Base-by-base conservation (phyloP, 1,140 invertebrate species). In the Lepidostoma basale region DNA sequence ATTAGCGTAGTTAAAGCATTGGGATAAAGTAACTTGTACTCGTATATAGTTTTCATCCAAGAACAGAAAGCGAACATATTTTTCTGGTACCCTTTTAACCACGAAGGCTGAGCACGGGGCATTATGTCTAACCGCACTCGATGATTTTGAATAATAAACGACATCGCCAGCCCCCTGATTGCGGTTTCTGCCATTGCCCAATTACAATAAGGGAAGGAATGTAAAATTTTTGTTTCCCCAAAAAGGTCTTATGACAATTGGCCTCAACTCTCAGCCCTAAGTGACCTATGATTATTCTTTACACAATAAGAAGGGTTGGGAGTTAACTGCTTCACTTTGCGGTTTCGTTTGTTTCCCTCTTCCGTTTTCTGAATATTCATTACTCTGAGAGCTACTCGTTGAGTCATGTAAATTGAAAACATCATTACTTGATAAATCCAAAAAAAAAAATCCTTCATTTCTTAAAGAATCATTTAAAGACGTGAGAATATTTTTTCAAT, bases 201-300 rank as follows among this genome's bases (percentile, higher is more conserved):
- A 62, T 68, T 68, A 68, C 59, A 39, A 49, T 25, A 60, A 40
- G 28, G 25, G 59, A 56, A 56, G 45, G 25, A 56, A 68, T 68
- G 67, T 68, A 42, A 68, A 68, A 47, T 68, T 68, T 68, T 63
- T 68, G 60, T 62, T 68, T 56, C 36, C 52, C 56, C 18, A 59
- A 59, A 47, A 30, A 22, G 23, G 60, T 42, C 67, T 62, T 62
- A 49, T 58, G 67, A 65, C 68, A 64, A 69, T 69, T 69, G 67
- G 52, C 58, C 42, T 45, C 54, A 36, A 60, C 54, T 54, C 33
- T 47, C 62, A 36, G 39, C 47, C 56, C 56, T 60, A 60, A 36
- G 36, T 42, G 62, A 63, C 62, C 64, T 49, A 54, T 71, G 69
- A 71, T 71, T 63, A 71, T 71, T 71, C 59, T 56, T 54, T 56